phyloP scores from a whole-genome alignment of 2,113 vertebrate species.

The Murina feae region DNA sequence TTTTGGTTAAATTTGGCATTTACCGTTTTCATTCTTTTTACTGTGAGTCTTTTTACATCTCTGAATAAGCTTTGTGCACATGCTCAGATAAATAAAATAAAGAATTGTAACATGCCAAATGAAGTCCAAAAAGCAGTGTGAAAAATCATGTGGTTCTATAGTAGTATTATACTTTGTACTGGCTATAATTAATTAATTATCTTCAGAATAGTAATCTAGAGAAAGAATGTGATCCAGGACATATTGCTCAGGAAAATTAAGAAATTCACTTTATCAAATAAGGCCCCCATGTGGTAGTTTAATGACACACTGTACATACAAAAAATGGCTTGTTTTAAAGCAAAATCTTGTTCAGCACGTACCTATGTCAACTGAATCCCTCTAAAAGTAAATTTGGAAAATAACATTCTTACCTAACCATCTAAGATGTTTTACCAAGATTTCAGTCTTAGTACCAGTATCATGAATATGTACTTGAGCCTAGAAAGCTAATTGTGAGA shows the following conservation, averaged over 20 bases:
- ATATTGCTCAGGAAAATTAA: neutral
- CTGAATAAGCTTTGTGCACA: neutral
- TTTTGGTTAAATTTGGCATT: neutral
- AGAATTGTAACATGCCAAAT: neutral
- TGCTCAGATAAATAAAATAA: neutral
- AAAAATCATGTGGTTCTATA: neutral
- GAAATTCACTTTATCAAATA: constrained; percentile 23
- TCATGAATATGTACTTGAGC: neutral
- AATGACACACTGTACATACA: neutral
- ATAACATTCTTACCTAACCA: neutral
- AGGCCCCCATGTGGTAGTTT: constrained; percentile 48
- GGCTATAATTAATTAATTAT: neutral
- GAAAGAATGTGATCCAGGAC: neutral
- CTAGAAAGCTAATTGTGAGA: neutral
- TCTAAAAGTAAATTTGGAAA: neutral
- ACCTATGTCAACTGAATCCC: neutral
- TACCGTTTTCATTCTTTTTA: constrained; percentile 6
- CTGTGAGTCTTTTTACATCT: neutral
- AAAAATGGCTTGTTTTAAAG: neutral
- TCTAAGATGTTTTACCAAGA: constrained; percentile 15
- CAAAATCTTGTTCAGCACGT: constrained; percentile 26
- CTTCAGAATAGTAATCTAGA: neutral
- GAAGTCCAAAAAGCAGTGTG: neutral
- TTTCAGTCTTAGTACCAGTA: neutral
- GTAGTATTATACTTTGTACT: neutral